Evolutionary conservation across 2,113 vertebrate genomes (phyloP).

Genomic region (Maccullochella peelii): DNA sequence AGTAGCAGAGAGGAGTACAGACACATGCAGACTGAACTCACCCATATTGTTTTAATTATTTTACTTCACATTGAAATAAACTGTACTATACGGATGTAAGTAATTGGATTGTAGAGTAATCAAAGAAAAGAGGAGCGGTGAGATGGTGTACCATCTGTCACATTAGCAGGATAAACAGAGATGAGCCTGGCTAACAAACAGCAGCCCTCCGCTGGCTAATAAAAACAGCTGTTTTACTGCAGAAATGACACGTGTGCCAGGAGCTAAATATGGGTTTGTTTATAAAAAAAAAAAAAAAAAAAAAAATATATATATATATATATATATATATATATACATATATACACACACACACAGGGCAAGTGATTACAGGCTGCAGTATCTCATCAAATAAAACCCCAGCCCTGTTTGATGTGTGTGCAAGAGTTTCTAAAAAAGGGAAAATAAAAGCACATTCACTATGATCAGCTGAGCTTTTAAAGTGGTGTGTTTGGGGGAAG

Average conservation of each 20-base stretch:
- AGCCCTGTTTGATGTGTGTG: neutral
- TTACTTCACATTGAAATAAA: neutral
- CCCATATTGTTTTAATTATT: neutral
- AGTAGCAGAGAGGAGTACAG: neutral
- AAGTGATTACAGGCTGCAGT: constrained; percentile 32
- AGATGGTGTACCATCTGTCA: no score
- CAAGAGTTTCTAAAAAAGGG: neutral
- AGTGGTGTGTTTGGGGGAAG: neutral
- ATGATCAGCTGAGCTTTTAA: neutral
- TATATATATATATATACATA: no score
- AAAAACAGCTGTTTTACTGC: constrained; percentile 18
- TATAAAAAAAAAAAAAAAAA: neutral
- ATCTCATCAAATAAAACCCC: neutral
- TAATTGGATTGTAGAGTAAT: neutral
- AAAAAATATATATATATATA: no score
- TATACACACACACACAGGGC: no score
- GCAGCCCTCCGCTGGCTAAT: neutral
- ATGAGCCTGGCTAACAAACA: constrained; percentile 11
- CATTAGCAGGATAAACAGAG: constrained; percentile 12
- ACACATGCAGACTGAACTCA: neutral
- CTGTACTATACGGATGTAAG: no score
- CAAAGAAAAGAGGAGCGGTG: neutral
- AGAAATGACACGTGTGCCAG: accelerated
- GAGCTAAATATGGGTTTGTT: neutral
- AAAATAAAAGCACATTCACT: neutral